phyloP scores from a whole-genome alignment of 2,888 invertebrate genomes.

The Rhagonycha fulva region DNA sequence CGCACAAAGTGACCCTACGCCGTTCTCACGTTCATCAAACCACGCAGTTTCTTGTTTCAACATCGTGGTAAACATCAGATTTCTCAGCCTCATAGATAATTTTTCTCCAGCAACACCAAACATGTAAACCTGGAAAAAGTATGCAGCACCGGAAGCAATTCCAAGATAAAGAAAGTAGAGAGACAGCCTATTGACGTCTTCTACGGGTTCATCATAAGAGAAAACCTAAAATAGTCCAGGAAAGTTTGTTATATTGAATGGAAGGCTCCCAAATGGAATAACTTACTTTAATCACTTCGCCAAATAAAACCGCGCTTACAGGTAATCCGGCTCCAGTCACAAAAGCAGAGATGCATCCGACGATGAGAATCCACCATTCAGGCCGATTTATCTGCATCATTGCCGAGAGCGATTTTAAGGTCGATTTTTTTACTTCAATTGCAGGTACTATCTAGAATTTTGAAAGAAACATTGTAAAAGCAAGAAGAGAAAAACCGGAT shows the following conservation, averaged over 20 bases:
- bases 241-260: too few relatives aligned
- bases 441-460: neutral
- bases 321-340: conserved; percentile 75
- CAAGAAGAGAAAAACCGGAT: neutral
- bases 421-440: neutral
- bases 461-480: neutral
- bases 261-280: neutral
- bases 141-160: neutral
- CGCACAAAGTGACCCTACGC: conserved; percentile 76
- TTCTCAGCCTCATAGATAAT: conserved; percentile 74
- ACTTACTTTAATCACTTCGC: conserved; percentile 69
- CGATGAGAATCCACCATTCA: conserved; percentile 68
- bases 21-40: conserved; percentile 74
- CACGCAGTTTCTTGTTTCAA: conserved; percentile 75
- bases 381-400: conserved; percentile 59
- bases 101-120: conserved; percentile 81
- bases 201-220: neutral
- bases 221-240: neutral
- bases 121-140: conserved; percentile 46
- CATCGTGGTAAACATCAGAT: conserved; percentile 67
- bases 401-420: neutral
- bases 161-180: neutral
- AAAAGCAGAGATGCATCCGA: conserved; percentile 65
- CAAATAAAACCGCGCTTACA: conserved; percentile 71
- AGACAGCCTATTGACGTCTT: neutral